Evolutionary conservation across 2,888 invertebrate genomes (phyloP).

Genomic region (Caenorhabditis plicata): DNA sequence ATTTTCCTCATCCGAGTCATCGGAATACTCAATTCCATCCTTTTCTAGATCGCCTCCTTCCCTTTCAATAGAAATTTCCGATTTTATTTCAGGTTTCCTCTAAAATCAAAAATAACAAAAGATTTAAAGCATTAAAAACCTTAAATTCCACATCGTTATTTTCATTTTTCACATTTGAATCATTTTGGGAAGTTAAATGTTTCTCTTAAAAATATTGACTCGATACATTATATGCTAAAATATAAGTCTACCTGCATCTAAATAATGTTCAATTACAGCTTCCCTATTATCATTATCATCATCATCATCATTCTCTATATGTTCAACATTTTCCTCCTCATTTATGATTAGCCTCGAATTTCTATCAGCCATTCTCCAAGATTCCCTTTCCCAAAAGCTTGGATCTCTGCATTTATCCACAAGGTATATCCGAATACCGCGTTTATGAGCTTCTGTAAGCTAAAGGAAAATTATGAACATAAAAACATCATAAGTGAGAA

Average conservation of each 20-base stretch:
- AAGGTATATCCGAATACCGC: slow-evolving; percentile 32
- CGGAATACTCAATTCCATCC: slow-evolving; percentile 23
- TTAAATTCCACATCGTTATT: neutral
- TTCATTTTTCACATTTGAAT: too few relatives aligned
- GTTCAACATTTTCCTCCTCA: slow-evolving; percentile 1
- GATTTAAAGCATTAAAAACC: neutral
- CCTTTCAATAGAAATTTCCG: neutral
- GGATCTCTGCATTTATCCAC: slow-evolving; percentile 30
- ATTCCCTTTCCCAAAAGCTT: slow-evolving; percentile 21
- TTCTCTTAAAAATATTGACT: too few relatives aligned
- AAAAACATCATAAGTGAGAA: neutral
- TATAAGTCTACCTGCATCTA: too few relatives aligned
- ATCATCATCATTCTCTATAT: neutral
- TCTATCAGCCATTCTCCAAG: slow-evolving; percentile 22
- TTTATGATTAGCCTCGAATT: slow-evolving; percentile 3
- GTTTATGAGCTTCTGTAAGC: slow-evolving; percentile 26
- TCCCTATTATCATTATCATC: neutral
- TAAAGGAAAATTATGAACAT: slow-evolving; percentile 3
- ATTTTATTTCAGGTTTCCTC: too few relatives aligned
- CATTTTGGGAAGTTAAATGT: too few relatives aligned
- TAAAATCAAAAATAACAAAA: neutral
- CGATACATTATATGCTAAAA: too few relatives aligned
- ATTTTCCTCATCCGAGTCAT: slow-evolving; percentile 41
- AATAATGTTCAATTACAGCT: too few relatives aligned
- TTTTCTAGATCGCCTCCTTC: neutral